These are phyloP conservation scores for Cheirogaleus major DNA, from an alignment of 2,797 vertebrate species.

Conservation along the genomic window DNA sequence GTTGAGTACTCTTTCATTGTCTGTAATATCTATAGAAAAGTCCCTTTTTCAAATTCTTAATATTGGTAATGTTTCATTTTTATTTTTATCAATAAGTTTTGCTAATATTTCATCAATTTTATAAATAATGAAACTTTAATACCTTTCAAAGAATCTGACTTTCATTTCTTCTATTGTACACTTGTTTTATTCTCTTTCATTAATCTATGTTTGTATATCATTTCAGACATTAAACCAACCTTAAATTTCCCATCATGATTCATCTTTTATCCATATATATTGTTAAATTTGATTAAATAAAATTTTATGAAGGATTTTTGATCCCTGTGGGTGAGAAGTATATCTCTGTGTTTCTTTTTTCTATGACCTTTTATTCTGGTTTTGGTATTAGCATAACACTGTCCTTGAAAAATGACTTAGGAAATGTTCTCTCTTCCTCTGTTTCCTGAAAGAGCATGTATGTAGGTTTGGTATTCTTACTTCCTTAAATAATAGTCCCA, in stretches of 20 bases:
- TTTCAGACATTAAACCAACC: not conserved
- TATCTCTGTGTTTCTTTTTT: not conserved
- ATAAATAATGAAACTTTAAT: not conserved
- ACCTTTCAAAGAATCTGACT: not conserved
- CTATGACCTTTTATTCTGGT: not conserved
- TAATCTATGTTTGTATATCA: not conserved
- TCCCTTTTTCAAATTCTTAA: not conserved
- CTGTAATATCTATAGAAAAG: not conserved
- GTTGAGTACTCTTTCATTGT: not conserved
- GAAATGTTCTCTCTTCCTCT: not conserved
- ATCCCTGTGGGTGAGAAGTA: not conserved
- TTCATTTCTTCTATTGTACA: not conserved
- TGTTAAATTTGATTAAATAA: not conserved
- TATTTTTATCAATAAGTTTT: not conserved
- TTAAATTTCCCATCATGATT: not conserved
- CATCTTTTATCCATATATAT: not conserved
- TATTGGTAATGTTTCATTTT: not conserved
- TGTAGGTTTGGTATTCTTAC: not conserved
- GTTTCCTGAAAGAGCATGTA: not conserved
- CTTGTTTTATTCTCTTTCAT: not conserved
- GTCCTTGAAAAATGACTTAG: not conserved
- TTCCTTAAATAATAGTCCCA: not conserved
- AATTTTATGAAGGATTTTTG: not conserved
- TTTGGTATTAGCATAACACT: not conserved
- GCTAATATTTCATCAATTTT: not conserved